phyloP scores from a whole-genome alignment of 1,140 invertebrate species.

The Caenorhabditis inopinata region DNA sequence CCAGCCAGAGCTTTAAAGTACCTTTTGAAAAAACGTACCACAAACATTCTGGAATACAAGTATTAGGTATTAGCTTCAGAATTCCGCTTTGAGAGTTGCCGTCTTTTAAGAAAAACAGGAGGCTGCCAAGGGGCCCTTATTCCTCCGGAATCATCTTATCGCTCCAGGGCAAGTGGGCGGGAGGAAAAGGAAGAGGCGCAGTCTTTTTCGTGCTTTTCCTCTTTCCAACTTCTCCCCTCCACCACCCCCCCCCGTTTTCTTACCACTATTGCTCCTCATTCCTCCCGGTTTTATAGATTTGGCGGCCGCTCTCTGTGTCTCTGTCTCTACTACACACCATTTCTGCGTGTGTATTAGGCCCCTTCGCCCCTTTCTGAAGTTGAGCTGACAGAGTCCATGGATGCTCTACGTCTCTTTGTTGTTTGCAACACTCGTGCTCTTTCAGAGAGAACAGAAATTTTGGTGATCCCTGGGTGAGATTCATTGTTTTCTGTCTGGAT shows the following conservation, averaged over 20 bases:
- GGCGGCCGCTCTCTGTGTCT: neutral
- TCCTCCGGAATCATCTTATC: neutral
- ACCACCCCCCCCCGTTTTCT: no score
- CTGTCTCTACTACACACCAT: no score
- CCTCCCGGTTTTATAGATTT: constrained; percentile 31
- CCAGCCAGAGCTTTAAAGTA: no score
- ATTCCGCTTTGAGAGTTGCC: neutral
- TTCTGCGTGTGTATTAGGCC: neutral
- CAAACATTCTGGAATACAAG: constrained; percentile 25
- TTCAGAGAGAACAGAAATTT: no score
- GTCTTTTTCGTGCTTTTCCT: neutral
- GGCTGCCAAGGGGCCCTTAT: neutral
- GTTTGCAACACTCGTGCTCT: neutral
- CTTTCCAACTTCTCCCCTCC: neutral
- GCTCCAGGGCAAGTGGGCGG: neutral
- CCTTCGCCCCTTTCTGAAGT: neutral
- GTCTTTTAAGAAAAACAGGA: neutral
- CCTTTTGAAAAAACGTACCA: neutral
- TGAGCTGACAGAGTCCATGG: neutral
- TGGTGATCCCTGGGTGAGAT: no score
- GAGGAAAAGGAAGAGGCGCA: constrained; percentile 4
- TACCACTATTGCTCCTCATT: constrained; percentile 8
- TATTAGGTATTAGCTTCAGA: neutral
- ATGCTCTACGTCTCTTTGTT: neutral
- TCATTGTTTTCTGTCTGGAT: neutral